Percentiles rank a stretch among this genome's conserved stretches.
These are phyloP conservation scores for Chelonia mydas DNA, from an alignment of 2,797 vertebrate species.

Conservation along the genomic window DNA sequence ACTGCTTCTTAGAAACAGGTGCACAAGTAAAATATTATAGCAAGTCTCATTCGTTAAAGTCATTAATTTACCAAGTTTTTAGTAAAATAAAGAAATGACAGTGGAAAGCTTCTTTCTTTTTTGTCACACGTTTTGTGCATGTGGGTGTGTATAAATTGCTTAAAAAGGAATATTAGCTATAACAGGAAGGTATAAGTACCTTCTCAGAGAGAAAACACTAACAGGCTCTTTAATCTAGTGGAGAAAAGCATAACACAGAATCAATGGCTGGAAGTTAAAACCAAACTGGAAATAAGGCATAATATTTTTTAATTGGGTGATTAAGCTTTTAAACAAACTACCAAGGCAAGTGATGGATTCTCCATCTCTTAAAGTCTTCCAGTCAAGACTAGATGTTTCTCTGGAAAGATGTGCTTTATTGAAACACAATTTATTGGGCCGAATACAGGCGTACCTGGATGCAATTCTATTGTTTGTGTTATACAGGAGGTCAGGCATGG, in stretches of 20 bases:
- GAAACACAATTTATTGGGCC: not conserved
- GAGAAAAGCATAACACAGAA: not conserved
- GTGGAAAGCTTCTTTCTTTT: not conserved
- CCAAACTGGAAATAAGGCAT: not conserved
- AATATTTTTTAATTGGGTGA: not conserved
- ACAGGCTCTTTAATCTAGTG: not conserved
- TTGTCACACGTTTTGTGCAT: too few relatives aligned
- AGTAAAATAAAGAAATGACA: not conserved
- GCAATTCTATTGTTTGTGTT: not conserved
- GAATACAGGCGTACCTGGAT: not conserved
- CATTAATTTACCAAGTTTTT: not conserved
- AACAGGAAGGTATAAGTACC: not conserved
- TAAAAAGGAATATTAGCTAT: not conserved
- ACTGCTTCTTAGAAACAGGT: not conserved
- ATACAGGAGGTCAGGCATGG: not conserved
- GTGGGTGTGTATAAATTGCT: not conserved
- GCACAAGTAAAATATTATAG: not conserved
- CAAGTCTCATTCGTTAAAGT: not conserved
- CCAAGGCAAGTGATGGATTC: not conserved
- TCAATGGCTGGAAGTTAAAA: not conserved
- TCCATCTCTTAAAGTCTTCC: not conserved
- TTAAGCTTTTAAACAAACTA: not conserved
- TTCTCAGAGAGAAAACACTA: not conserved
- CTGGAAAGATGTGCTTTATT: not conserved
- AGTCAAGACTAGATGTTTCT: not conserved